Percentiles rank a stretch among this genome's conserved stretches.
Evolutionary conservation across 2,888 invertebrate species (phyloP).

Genomic region (Philhelius pedissequus): DNA sequence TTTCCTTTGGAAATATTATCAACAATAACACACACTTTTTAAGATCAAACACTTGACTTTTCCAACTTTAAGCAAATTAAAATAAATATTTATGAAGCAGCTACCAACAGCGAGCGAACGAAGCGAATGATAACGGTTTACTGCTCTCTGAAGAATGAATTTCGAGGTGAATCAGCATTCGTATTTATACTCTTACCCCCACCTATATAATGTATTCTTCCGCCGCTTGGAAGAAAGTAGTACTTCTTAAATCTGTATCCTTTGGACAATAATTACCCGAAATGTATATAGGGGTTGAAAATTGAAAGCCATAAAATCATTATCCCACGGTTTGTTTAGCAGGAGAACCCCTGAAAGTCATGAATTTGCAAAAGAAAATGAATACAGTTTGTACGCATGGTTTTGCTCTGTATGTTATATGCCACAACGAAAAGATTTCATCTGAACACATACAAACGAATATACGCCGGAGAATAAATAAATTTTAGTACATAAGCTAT

Average conservation of each 20-base stretch:
- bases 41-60: too few species aligned
- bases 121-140: constrained; percentile 52
- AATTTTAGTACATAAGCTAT: too few species aligned
- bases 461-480: not conserved
- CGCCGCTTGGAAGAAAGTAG: constrained; percentile 34
- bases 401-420: constrained; percentile 40
- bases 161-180: not conserved
- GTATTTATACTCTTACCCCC: constrained; percentile 56
- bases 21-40: too few species aligned
- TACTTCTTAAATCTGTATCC: not conserved
- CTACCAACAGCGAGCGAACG: constrained; percentile 34
- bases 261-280: not conserved
- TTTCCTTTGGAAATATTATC: too few species aligned
- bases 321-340: not conserved
- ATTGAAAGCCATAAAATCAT: not conserved
- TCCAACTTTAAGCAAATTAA: not conserved
- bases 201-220: constrained; percentile 44
- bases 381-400: not conserved
- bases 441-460: not conserved
- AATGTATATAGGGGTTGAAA: not conserved
- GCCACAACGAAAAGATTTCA: constrained; percentile 17
- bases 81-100: constrained; percentile 39
- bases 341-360: not conserved
- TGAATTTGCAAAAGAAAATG: not conserved
- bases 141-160: constrained; percentile 47